Conservation (phyloP, 2,113 vertebrate genomes). For the Chionomys nivalis region DNA sequence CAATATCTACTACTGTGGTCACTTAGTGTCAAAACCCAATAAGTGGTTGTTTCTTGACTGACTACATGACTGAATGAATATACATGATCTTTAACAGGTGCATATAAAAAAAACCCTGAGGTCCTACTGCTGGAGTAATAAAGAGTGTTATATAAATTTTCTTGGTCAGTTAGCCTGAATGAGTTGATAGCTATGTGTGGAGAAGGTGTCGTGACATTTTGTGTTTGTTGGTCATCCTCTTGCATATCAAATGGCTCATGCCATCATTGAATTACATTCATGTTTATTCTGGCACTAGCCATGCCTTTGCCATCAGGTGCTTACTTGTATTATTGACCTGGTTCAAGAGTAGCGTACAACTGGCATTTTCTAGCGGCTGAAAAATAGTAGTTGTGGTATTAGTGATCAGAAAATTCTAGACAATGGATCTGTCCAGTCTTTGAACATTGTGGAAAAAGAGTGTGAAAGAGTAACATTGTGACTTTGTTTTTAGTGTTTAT, state of each 20-base stretch:
- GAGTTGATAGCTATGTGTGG: not conserved
- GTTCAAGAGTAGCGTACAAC: not conserved
- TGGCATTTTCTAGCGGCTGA: conserved; percentile 9
- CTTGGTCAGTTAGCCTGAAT: not conserved
- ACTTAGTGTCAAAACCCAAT: not conserved
- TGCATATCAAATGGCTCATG: not conserved
- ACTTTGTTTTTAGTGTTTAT: not conserved
- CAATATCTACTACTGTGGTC: not conserved
- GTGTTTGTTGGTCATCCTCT: not conserved
- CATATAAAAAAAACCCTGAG: not conserved
- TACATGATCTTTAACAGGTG: not conserved
- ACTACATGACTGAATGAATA: not conserved
- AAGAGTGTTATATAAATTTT: not conserved
- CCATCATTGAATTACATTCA: not conserved
- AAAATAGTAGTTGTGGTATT: not conserved
- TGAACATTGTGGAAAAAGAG: not conserved
- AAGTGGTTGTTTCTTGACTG: not conserved
- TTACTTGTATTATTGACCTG: not conserved
- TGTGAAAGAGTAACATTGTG: not conserved
- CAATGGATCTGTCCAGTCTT: not conserved
- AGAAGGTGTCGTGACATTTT: not conserved
- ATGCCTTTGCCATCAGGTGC: not conserved
- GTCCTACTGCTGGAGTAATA: not conserved
- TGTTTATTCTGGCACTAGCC: not conserved
- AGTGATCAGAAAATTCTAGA: not conserved